These are phyloP conservation scores for Podiceps cristatus DNA, from an alignment of 2,113 vertebrate species.

Conservation along the genomic window DNA sequence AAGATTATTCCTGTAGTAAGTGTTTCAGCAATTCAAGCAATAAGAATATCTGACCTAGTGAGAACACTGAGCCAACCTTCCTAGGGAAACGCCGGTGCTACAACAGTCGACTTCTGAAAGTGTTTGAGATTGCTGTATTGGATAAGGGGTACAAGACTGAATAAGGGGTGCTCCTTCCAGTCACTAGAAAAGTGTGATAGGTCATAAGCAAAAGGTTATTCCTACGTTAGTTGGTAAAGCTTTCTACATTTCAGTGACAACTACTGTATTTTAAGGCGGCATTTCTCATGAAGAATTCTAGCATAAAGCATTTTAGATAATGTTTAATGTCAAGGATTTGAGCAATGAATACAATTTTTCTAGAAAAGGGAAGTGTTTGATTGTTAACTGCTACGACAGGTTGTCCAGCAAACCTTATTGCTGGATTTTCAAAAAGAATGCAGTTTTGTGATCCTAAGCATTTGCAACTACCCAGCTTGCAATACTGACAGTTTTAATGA, in stretches of 20 bases:
- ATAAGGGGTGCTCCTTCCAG: not conserved
- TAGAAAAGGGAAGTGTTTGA: not conserved
- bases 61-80: not conserved
- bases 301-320: not conserved
- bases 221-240: not conserved
- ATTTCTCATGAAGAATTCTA: not conserved
- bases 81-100: not conserved
- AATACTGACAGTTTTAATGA: not conserved
- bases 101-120: not conserved
- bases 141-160: not conserved
- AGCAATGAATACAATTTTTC: not conserved
- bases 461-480: not conserved
- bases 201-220: not conserved
- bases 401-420: not conserved
- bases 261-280: not conserved
- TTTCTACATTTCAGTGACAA: not conserved
- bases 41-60: not conserved
- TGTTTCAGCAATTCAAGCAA: not conserved
- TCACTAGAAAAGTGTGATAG: not conserved
- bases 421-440: not conserved
- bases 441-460: not conserved
- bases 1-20: not conserved
- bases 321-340: not conserved
- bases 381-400: not conserved
- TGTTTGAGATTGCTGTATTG: not conserved